Evolutionary conservation across 2,113 vertebrate genomes (phyloP).

Genomic region (Catagonus wagneri): DNA sequence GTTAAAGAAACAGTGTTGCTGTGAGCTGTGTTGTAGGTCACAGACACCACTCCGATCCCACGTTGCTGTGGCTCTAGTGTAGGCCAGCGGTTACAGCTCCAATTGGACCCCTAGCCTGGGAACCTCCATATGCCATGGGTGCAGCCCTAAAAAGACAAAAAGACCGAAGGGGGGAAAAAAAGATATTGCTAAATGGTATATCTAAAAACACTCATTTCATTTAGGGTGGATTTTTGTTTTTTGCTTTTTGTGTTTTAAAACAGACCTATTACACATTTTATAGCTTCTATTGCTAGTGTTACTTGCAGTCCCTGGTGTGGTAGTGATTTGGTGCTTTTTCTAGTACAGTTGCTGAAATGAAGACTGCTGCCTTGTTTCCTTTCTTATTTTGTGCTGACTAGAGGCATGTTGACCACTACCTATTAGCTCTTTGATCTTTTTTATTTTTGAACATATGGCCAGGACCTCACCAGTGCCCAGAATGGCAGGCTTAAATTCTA

Average conservation of each 20-base stretch:
- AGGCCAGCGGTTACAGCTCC: no score
- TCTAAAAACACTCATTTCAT: neutral
- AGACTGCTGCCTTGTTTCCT: conserved; percentile 40
- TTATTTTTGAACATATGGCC: conserved; percentile 79
- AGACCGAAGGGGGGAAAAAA: no score
- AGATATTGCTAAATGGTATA: neutral
- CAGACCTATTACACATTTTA: neutral
- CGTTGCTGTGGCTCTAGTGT: no score
- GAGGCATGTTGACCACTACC: conserved; percentile 73
- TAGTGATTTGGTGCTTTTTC: conserved; percentile 61
- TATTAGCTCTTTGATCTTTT: conserved; percentile 80
- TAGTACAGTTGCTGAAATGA: neutral
- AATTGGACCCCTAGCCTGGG: no score
- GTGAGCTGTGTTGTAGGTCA: no score
- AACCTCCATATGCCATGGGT: no score
- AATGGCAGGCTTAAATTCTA: conserved; percentile 58
- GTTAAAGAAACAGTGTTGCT: no score
- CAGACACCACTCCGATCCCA: no score
- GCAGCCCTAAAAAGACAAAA: no score
- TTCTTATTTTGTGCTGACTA: conserved; percentile 67
- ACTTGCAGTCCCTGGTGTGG: conserved; percentile 43
- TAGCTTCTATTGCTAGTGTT: neutral
- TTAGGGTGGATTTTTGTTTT: neutral
- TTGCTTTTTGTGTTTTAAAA: neutral
- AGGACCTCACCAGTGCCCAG: conserved; percentile 63